Conservation (phyloP, 2,888 invertebrate genomes). For the Horisme vitalbata region DNA sequence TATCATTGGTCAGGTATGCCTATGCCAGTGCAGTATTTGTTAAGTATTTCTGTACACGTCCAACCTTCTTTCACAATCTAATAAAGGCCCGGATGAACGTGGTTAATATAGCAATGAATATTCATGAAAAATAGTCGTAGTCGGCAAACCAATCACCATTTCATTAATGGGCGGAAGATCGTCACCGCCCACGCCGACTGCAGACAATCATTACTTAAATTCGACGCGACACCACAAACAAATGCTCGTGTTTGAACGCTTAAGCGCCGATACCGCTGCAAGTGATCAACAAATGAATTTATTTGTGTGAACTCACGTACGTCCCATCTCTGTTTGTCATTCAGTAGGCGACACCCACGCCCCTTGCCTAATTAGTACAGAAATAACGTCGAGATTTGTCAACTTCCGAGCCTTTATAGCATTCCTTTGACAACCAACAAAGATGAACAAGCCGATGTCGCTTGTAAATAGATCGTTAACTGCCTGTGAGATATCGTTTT, state of each 20-base stretch:
- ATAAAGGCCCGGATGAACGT: slow-evolving; percentile 28
- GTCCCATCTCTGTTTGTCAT: slow-evolving; percentile 55
- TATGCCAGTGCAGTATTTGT: background rate
- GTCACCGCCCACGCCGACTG: slow-evolving; percentile 32
- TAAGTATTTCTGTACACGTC: slow-evolving; percentile 7
- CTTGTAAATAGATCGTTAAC: slow-evolving; percentile 73
- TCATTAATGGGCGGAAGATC: slow-evolving; percentile 31
- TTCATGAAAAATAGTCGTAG: slow-evolving; percentile 35
- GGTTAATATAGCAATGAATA: slow-evolving; percentile 34
- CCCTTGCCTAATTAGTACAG: slow-evolving; percentile 78
- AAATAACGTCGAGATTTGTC: slow-evolving; percentile 79
- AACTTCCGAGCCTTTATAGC: slow-evolving; percentile 75
- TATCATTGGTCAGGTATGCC: background rate
- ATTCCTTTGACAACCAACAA: slow-evolving; percentile 68
- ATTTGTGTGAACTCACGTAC: slow-evolving; percentile 48
- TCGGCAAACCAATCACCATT: slow-evolving; percentile 33
- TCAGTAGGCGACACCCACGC: slow-evolving; percentile 59
- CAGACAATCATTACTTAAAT: slow-evolving; percentile 26
- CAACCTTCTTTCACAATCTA: slow-evolving; percentile 28
- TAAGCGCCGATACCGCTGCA: slow-evolving; percentile 23
- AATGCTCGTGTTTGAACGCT: slow-evolving; percentile 27
- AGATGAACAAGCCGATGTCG: slow-evolving; percentile 47
- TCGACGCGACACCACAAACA: slow-evolving; percentile 43
- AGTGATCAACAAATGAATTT: slow-evolving; percentile 54
- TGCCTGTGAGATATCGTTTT: slow-evolving; percentile 68